These are phyloP conservation scores for Drosophila subsilvestris DNA, from an alignment of 2,888 invertebrate genomes.

Conservation along the genomic window DNA sequence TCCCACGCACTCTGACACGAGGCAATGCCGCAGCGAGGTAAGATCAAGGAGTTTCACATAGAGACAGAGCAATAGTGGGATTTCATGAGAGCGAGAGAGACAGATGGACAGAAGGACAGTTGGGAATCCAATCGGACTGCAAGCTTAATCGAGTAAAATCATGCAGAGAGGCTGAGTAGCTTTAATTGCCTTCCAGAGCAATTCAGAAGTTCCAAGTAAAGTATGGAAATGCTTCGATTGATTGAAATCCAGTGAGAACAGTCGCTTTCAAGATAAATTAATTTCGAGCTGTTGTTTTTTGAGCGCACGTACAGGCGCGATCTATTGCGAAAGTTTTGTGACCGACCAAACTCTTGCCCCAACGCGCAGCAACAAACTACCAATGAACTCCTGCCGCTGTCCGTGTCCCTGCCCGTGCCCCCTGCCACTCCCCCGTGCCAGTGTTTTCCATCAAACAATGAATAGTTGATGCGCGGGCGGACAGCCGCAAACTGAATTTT, in stretches of 20 bases:
- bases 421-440: neutral
- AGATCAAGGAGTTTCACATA: slow-evolving; percentile 26
- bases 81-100: too few species aligned
- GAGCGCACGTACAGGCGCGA: neutral
- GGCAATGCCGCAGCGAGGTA: slow-evolving; percentile 26
- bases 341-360: neutral
- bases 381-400: neutral
- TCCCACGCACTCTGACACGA: neutral
- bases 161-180: neutral
- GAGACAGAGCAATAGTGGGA: too few species aligned
- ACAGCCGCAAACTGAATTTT: slow-evolving; percentile 41
- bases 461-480: slow-evolving; percentile 32
- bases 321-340: neutral
- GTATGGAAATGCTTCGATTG: neutral
- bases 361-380: neutral
- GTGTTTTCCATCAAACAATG: slow-evolving; percentile 8
- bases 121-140: too few species aligned
- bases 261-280: too few species aligned
- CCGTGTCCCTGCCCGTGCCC: too few species aligned
- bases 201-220: neutral
- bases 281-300: neutral
- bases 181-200: neutral
- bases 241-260: neutral
- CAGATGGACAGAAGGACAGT: too few species aligned
- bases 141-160: neutral